Evolutionary conservation across 2,113 vertebrate species (phyloP), one percentile per base, ranked within the genome.

Genomic region (Rhinogobius similis): DNA sequence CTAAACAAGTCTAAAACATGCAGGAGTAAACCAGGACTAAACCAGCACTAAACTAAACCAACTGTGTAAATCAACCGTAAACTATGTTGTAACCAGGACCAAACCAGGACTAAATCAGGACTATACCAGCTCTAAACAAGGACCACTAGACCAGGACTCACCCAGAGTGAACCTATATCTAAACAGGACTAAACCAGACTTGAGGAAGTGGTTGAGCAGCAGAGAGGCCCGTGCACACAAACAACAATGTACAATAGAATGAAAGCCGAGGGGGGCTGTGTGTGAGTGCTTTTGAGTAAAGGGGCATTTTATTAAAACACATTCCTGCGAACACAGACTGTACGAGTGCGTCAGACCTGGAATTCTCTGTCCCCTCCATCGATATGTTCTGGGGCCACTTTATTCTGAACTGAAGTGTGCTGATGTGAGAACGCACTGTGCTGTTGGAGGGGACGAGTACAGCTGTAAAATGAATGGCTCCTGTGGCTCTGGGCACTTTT

Each of bases 271-370:
- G 88, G 81, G 74, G 65, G 77, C 82, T 89, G 84, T 87, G 92
- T 82, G 91, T 81, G 72, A 89, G 89, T 86, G 88, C 88, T 92
- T 92, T 92, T 86, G 86, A 90, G 86, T 79, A 75, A 84, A 88
- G 72, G 76, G 81, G 79, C 73, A 86, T 90, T 87, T 77, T 86
- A 81, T 82, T 85, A 87, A 85, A 82, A 76, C 79, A 56, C 29
- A 4, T 27, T 58, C 67, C 23, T 75, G 72, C 75, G 71, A 73
- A 76, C 68, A 63, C n/a, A 70, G 43, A 55, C 62, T 44, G 67
- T 56, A 48, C 21, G 53, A 55, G 64, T 52, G 18, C 6, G 9
- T 61, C 67, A 59, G 75, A 63, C 3, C 63, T 62, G 68, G 68
- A 84, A 63, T 65, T 43, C 58, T 70, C 72, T 69, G 68, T 68